Evolutionary conservation across 2,888 invertebrate genomes (phyloP).

Genomic region (Lithophane leautieri): DNA sequence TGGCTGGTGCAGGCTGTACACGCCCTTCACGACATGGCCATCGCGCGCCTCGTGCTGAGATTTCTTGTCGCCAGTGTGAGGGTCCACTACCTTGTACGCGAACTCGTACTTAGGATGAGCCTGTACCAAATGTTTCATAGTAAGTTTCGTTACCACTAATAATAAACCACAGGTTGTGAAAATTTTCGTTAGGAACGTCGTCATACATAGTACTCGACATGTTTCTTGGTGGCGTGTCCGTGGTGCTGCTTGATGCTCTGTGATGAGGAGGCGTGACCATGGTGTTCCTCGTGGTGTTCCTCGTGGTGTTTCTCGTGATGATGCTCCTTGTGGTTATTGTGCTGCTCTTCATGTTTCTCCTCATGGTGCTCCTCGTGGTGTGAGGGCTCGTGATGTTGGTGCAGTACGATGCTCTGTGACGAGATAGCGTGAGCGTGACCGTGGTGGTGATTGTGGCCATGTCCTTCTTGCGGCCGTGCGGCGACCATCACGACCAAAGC

Average conservation of each 20-base stretch:
- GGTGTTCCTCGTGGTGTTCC: constrained; percentile 14
- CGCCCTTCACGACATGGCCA: constrained; percentile 80
- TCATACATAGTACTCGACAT: constrained; percentile 54
- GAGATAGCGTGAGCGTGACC: constrained; percentile 66
- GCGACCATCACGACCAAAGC: constrained; percentile 42
- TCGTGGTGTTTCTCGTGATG: constrained; percentile 1
- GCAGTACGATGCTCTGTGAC: constrained; percentile 74
- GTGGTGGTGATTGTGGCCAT: constrained; percentile 51
- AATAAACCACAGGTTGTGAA: neutral
- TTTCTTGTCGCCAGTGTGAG: constrained; percentile 84
- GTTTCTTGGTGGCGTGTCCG: constrained; percentile 49
- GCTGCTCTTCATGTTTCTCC: constrained; percentile 13
- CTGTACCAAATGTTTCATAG: constrained; percentile 39
- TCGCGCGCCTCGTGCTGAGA: constrained; percentile 77
- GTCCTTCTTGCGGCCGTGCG: constrained; percentile 58
- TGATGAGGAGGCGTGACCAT: constrained; percentile 41
- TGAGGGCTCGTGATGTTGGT: constrained; percentile 63
- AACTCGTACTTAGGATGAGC: constrained; percentile 83
- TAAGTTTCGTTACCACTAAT: neutral
- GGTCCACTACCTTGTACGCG: constrained; percentile 84
- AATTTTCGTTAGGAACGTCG: accelerated
- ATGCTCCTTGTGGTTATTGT: neutral
- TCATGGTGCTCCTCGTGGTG: constrained; percentile 17
- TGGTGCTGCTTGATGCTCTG: constrained; percentile 33
- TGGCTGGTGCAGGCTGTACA: constrained; percentile 83